These are phyloP conservation scores for Pipistrellus pygmaeus DNA, from an alignment of 2,797 vertebrate species.

Conservation along the genomic window DNA sequence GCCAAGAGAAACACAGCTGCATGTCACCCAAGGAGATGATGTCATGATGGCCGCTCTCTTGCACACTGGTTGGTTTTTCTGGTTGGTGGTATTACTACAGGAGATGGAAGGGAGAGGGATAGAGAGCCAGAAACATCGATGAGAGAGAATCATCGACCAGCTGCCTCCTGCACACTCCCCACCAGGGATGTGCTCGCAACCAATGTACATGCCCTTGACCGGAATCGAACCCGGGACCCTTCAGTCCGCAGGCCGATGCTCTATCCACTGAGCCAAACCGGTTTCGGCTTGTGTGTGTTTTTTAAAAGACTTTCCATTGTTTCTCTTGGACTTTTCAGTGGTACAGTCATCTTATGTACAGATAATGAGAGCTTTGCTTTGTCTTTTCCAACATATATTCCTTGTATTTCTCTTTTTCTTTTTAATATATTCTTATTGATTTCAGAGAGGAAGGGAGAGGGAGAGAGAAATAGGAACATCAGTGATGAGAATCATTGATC, in stretches of 20 bases:
- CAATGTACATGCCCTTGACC: too few species aligned
- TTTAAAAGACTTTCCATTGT: neutral
- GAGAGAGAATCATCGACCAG: too few species aligned
- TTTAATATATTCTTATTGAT: too few species aligned
- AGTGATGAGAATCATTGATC: too few species aligned
- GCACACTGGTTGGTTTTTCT: neutral
- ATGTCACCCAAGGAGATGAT: neutral
- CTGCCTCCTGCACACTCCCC: too few species aligned
- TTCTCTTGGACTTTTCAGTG: neutral
- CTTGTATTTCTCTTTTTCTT: neutral
- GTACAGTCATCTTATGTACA: neutral
- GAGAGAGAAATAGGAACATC: too few species aligned
- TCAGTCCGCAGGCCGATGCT: too few species aligned
- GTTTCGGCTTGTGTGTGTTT: neutral
- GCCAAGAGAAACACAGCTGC: neutral
- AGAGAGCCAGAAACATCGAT: too few species aligned
- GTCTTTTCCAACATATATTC: neutral
- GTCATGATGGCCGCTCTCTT: neutral
- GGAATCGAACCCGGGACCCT: too few species aligned
- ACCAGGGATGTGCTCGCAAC: too few species aligned
- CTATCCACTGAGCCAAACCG: too few species aligned
- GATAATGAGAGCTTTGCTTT: neutral
- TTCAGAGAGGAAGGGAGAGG: too few species aligned
- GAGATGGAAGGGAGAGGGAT: neutral
- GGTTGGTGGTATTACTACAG: neutral